phyloP scores from a whole-genome alignment of 2,888 invertebrate species.

The Furcula furcula region DNA sequence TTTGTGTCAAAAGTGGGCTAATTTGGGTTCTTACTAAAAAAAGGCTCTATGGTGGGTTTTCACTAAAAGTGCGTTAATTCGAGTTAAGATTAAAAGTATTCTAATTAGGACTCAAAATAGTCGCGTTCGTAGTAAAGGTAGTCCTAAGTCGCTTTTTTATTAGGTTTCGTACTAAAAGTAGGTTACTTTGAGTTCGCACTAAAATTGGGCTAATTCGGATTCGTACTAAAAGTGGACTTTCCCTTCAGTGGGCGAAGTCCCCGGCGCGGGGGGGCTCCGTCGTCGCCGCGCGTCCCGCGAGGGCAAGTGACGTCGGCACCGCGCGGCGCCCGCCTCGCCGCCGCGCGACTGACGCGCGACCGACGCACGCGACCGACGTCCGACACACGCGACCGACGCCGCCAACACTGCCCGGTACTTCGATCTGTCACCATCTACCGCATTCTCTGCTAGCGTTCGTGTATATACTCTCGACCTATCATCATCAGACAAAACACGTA shows the following conservation, averaged over 20 bases:
- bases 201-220: background rate
- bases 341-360: constrained; percentile 29
- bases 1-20: too few relatives aligned
- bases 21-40: too few relatives aligned
- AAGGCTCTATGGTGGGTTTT: too few relatives aligned
- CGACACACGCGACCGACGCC: constrained; percentile 4
- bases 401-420: background rate
- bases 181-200: background rate
- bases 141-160: too few relatives aligned
- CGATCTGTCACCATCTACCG: background rate
- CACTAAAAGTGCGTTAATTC: too few relatives aligned
- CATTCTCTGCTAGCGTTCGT: too few relatives aligned
- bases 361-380: constrained; percentile 3
- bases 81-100: too few relatives aligned
- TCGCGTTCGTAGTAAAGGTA: background rate
- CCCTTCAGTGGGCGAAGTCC: constrained; percentile 56
- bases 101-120: too few relatives aligned
- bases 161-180: background rate
- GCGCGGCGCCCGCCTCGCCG: constrained; percentile 50
- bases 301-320: constrained; percentile 87
- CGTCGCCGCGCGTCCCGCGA: constrained; percentile 86
- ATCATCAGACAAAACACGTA: too few relatives aligned
- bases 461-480: too few relatives aligned
- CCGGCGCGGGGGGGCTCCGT: constrained; percentile 56
- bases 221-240: constrained; percentile 6